Evolutionary conservation across 2,888 invertebrate genomes (phyloP).

Genomic region (Unio delphinus): DNA sequence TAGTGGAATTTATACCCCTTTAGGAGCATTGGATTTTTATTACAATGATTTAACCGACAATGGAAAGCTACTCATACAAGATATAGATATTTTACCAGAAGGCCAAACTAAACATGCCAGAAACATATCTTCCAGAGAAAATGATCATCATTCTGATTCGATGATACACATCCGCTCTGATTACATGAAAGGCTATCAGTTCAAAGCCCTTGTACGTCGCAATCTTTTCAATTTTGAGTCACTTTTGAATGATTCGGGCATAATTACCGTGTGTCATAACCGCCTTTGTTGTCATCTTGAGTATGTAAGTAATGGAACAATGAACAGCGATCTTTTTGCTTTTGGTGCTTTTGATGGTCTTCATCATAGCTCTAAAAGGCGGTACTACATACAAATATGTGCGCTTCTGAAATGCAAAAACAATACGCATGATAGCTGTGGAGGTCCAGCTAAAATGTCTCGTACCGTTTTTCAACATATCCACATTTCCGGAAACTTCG

Average conservation of each 20-base stretch:
- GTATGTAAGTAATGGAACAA: constrained; percentile 21
- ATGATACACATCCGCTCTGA: neutral
- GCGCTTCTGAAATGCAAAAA: constrained; percentile 47
- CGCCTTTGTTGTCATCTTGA: constrained; percentile 43
- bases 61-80: constrained; percentile 36
- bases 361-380: constrained; percentile 41
- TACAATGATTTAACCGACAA: constrained; percentile 22
- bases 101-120: neutral
- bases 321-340: constrained; percentile 33
- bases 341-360: constrained; percentile 57
- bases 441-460: constrained; percentile 22
- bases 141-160: neutral
- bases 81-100: constrained; percentile 16
- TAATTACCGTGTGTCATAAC: constrained; percentile 38
- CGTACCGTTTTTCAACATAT: constrained; percentile 30
- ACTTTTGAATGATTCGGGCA: constrained; percentile 15
- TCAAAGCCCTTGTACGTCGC: constrained; percentile 32
- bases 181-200: constrained; percentile 6
- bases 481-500: constrained; percentile 30
- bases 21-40: constrained; percentile 34
- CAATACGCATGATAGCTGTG: constrained; percentile 29
- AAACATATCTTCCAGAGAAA: neutral
- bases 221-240: constrained; percentile 41
- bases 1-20: constrained; percentile 80
- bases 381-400: constrained; percentile 55